Base-by-base conservation (phyloP, 2,888 invertebrate species). In the Azorinus chamasolen region DNA sequence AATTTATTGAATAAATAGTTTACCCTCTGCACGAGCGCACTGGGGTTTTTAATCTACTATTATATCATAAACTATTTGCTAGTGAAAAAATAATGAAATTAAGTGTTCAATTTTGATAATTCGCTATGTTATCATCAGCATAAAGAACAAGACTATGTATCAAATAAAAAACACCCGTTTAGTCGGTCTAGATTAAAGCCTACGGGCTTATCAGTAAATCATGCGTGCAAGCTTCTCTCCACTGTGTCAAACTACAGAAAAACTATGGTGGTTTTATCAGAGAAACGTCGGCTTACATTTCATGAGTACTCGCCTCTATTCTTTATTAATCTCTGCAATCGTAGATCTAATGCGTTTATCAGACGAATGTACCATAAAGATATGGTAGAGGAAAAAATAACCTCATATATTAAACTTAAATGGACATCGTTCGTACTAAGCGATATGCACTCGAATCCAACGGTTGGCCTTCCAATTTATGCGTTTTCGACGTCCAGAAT, bases 171-270 rank as follows among this genome's bases (percentile, higher is more conserved):
- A 51, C 22, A 18, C n/a, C 22, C 27, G 51, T 71, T 76, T 66
- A 76, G 76, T 76, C 76, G 63, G 22, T 46, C 57, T 55, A 22
- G 55, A 77, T 77, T 77, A 77, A 48, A 54, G 24, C 59, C 24
- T 39, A 32, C 20, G 16, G 39, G 54, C 65, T 75, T 79, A 74
- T 79, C 71, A 48, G 46, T 53, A 32, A 45, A 79, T 79, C 71
- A 50, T 43, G 63, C 70, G 66, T 72, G 68, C 68, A 63, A 43
- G 62, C 63, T 68, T 68, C 54, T 55, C 24, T 65, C 63, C 41
- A 75, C 64, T 75, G 79, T 79, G 79, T 79, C 75, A 79, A 78
- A 64, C 55, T 79, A 75, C 71, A 71, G 68, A 59, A 70, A 63
- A 71, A 59, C 48, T 68, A 75, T 64, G 63, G 64, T 22, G 64